Base-by-base conservation (phyloP, 2,113 vertebrate genomes). In the Candoia aspera region DNA sequence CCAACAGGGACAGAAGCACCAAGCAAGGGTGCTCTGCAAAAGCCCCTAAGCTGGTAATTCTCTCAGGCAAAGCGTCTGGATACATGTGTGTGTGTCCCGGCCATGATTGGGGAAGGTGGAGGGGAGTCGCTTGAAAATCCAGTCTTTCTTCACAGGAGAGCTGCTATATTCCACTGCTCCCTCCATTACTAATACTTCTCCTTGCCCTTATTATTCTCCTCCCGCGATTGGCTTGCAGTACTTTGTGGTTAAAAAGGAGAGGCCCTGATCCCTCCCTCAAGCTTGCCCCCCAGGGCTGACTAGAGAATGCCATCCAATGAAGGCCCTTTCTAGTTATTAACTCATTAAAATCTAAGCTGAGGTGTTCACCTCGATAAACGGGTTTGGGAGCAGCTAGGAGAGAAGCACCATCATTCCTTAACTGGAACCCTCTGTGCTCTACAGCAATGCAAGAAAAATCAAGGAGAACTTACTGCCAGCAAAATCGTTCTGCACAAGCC, bases 401-500 rank as follows among this genome's bases (percentile, higher is more conserved):
- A n/a, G 10, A 37, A 33, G 29, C 8, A 10, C 83, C 3, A 1
- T 12, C 3, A 0, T 53, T 59, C 33, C 23, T 24, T 13, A 9
- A 79, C 19, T 21, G 17, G 59, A 85, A 73, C 55, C 42, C 57
- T 24, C 68, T 21, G 79, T 79, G 6, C 19, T 87, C 26, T n/a
- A 87, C 13, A 59, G 29, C 6, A 6, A 2, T 24, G 19, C 1
- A 87, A 84, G 9, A 57, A 0, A 37, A 62, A 0, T 4, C 6
- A 0, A 0, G 2, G 55, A n/a, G 5, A 33, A 98, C 99, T 98
- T 95, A 99, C 99, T 99, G 97, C 97, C 99, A 0, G 99, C 99
- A 1, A 99, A 99, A 97, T 99, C 99, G 6, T 99, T 99, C 97
- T 99, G 99, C 94, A 99, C 99, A 46, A 99, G 97, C 12, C 99